A percentile compares a stretch with the other conserved stretches of the same genome.
Evolutionary conservation across 1,140 invertebrate genomes (phyloP).

Genomic region (Pachyrhynchus sulphureomaculatus): DNA sequence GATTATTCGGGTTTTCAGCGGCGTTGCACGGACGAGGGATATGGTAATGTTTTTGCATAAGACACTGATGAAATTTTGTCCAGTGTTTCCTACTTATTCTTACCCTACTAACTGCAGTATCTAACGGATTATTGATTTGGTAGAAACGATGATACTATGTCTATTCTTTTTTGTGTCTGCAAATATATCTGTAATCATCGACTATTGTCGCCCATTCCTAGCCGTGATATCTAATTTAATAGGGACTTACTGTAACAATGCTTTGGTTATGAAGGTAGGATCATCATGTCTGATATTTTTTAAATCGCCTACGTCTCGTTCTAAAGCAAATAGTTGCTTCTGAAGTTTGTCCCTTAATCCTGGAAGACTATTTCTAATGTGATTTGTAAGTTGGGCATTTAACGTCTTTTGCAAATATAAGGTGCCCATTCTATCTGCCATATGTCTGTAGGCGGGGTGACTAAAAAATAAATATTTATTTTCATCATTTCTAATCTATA

Average conservation of each 20-base stretch:
- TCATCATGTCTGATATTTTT: slow-evolving; percentile 98
- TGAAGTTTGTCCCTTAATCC: slow-evolving; percentile 93
- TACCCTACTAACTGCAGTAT: no score
- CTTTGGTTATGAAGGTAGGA: slow-evolving; percentile 97
- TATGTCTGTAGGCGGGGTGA: slow-evolving; percentile 88
- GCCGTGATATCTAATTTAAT: no score
- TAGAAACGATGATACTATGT: no score
- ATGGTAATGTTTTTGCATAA: no score
- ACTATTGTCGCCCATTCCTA: no score
- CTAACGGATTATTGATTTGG: no score
- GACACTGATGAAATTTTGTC: no score
- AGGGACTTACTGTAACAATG: slow-evolving; percentile 94
- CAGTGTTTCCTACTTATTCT: no score
- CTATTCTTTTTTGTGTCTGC: no score
- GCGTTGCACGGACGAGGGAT: no score
- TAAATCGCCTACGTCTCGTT: slow-evolving; percentile 98
- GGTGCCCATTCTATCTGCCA: slow-evolving; percentile 96
- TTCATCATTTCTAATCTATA: not conserved
- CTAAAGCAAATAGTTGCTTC: slow-evolving; percentile 88
- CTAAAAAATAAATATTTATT: slow-evolving; percentile 16
- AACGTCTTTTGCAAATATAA: slow-evolving; percentile 94
- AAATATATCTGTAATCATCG: no score
- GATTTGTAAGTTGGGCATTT: slow-evolving; percentile 99
- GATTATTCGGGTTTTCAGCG: no score
- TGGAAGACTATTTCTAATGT: slow-evolving; percentile 96